Evolutionary conservation across 2,797 vertebrate species (phyloP), one percentile per base, ranked within the genome.

Genomic region (Sebastes dallii): DNA sequence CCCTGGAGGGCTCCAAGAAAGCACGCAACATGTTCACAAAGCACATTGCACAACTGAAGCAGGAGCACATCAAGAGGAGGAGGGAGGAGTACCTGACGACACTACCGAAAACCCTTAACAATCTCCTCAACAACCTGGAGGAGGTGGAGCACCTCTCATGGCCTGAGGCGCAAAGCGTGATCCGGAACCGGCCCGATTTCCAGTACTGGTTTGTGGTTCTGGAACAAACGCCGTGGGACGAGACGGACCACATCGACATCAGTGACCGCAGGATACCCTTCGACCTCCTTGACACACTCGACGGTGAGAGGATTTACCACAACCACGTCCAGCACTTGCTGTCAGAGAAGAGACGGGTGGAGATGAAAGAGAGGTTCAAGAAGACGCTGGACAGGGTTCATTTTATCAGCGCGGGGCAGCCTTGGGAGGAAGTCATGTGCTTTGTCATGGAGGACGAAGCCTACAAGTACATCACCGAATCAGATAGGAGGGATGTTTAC

Each of bases 331-430:
- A 99, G 61, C 98, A 99, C 95, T 95, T 99, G 86, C 95, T 97
- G 93, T 96, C 97, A 0, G 98, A 99, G 91, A 99, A 99, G 86
- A 97, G 97, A 72, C 96, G 98, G 86, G 83, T 96, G 81, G 98
- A 99, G 95, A 99, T 99, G 97, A 99, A 99, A 91, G 98, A 99
- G 78, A 96, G 97, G 86, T 99, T 99, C 93, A 99, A 98, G 95
- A 99, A 98, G 93, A 99, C 97, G n/a, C 95, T 99, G 84, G 98
- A 99, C 74, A 96, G 97, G 88, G 98, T 99, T 88, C 98, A 98
- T 34, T 98, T 99, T 73, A 99, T 99, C 95, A 97, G 97, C 80
- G 96, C 98, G 0, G 99, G 99, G 9, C 98, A 99, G 83, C 96
- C 98, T 0, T 99, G 98, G 98, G 98, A 99, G 87, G 99, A 99